Evolutionary conservation across 1,140 invertebrate species (phyloP).

Genomic region (Scaptodrosophila lebanonensis): DNA sequence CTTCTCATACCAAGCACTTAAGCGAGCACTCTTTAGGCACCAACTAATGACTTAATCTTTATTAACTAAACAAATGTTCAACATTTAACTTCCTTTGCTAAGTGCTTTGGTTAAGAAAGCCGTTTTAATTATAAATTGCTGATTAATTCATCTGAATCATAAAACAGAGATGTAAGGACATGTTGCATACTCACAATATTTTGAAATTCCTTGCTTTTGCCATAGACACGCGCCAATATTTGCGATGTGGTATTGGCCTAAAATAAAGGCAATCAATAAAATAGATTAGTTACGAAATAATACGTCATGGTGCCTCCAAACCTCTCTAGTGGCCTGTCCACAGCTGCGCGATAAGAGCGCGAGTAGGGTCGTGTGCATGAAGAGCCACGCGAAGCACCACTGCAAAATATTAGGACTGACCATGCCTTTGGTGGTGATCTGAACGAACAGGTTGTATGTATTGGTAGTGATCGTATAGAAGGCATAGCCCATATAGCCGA

Average conservation of each 20-base stretch:
- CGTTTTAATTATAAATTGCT: no score
- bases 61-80: no score
- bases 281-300: constrained; percentile 3
- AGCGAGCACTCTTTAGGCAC: no score
- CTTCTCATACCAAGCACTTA: no score
- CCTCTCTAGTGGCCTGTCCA: constrained; percentile 61
- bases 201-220: constrained; percentile 64
- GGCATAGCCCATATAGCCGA: constrained; percentile 69
- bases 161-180: no score
- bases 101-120: no score
- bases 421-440: constrained; percentile 58
- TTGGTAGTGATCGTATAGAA: constrained; percentile 76
- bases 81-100: no score
- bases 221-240: constrained; percentile 66
- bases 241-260: constrained; percentile 70
- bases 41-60: no score
- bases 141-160: no score
- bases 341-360: constrained; percentile 57
- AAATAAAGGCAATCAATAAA: not conserved
- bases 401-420: constrained; percentile 60
- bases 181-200: constrained; percentile 55
- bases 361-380: constrained; percentile 53
- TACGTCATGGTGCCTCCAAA: constrained; percentile 16
- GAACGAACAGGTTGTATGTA: constrained; percentile 71
- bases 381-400: constrained; percentile 60